Conservation (phyloP, 2,888 invertebrate genomes). For the Nemoura dubitans region DNA sequence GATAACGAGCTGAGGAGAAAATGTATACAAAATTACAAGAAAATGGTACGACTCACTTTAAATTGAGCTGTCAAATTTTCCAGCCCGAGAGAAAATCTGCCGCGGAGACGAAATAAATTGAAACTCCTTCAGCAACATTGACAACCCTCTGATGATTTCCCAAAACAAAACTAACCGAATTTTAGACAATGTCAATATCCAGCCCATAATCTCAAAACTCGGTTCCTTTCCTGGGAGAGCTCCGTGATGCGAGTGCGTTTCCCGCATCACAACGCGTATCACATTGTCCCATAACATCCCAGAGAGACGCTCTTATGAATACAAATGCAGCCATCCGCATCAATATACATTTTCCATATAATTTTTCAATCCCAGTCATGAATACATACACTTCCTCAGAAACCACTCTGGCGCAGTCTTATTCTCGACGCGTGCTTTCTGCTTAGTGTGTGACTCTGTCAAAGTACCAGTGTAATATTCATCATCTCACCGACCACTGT, state of each 20-base stretch:
- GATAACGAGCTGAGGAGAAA: neutral
- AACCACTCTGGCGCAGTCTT: neutral
- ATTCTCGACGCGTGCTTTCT: neutral
- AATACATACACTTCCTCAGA: neutral
- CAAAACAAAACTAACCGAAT: neutral
- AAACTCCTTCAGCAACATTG: neutral
- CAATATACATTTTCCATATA: constrained; percentile 7
- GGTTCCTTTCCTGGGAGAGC: neutral
- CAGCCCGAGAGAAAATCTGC: neutral
- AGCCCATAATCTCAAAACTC: neutral
- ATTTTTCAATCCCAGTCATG: neutral
- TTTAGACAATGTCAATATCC: neutral
- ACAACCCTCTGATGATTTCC: neutral
- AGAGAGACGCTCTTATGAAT: neutral
- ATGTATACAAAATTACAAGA: neutral
- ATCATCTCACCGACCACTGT: neutral
- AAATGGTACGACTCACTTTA: neutral
- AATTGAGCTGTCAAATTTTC: neutral
- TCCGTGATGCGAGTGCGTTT: neutral
- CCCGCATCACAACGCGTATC: neutral
- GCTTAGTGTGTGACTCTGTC: neutral
- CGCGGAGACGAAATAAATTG: neutral
- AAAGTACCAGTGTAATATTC: neutral
- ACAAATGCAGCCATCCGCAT: neutral
- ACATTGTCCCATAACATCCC: constrained; percentile 5